Conservation (phyloP, 1,140 invertebrate genomes). For the Chironomus tepperi region DNA sequence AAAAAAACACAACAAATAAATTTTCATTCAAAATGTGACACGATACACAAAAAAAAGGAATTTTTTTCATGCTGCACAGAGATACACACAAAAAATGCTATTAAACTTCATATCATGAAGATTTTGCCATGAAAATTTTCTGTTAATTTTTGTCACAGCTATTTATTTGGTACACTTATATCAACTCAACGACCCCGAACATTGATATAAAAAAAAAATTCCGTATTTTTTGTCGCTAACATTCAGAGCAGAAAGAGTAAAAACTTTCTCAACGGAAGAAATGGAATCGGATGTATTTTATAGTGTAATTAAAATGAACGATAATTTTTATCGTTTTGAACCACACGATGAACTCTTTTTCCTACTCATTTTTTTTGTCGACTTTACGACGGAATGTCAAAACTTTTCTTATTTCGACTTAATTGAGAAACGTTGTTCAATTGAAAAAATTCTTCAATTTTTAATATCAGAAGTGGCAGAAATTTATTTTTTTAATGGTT, state of each 20-base stretch:
- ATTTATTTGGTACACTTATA: neutral
- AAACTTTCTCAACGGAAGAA: neutral
- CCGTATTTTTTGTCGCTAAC: neutral
- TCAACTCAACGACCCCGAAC: neutral
- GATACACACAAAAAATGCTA: neutral
- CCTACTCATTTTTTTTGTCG: neutral
- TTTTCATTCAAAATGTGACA: slow-evolving; percentile 2
- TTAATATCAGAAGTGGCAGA: no score
- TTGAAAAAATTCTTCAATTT: no score
- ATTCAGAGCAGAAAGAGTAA: neutral
- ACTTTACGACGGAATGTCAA: neutral
- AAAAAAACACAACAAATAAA: neutral
- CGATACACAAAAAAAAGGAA: neutral
- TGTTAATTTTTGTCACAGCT: neutral
- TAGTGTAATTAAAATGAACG: slow-evolving; percentile 13
- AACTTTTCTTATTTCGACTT: neutral
- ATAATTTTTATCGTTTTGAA: slow-evolving; percentile 21
- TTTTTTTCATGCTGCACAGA: neutral
- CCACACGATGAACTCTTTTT: slow-evolving; percentile 8
- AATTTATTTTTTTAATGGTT: no score
- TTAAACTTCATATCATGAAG: neutral
- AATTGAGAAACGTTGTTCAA: no score
- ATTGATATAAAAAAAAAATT: neutral
- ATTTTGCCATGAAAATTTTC: neutral
- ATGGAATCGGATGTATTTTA: slow-evolving; percentile 8